Evolutionary conservation across 2,888 invertebrate genomes (phyloP), one percentile per base, ranked within the genome.

Genomic region (Cryptocephalus primarius): DNA sequence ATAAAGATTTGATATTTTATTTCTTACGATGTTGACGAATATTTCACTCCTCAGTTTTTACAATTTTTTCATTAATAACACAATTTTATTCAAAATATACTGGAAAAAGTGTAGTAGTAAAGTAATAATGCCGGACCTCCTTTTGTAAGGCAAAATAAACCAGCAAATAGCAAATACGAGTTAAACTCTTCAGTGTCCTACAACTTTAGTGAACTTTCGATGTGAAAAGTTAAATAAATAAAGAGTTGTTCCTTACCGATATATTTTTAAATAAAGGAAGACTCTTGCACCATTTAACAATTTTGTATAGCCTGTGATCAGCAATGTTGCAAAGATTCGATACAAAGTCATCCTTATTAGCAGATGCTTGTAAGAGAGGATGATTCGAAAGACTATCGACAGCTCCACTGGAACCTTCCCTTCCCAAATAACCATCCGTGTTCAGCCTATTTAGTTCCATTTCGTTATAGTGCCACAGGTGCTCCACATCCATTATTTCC

Each of bases 281-380:
- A 69, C 93, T 94, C 70, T 96, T 91, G 75, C 95, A 95, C 96
- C 96, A 96, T 68, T 95, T 93, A 52, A 96, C 96, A 58, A 96
- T 93, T 75, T 95, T 93, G 69, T 95, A 96, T 12, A 96, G 79
- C 42, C 95, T 77, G 69, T 94, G 90, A 70, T 96, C 96, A 40
- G 95, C 95, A 50, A 93, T 92, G 66, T 89, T 88, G 75, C 91
- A 92, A 63, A 93, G 76, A 71, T 89, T 90, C 1, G 89, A 88
- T 44, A 92, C 77, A 68, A 88, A 84, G 72, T 91, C 89, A 6
- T 66, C 63, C 8, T 66, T 66, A 50, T 68, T 70, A 40, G 67
- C 68, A 40, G 68, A 72, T 65, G 68, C 75, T 31, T 76, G 77
- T 60, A 77, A 65, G 57, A 77, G 68, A 51, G 76, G 77, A 66